Percentiles rank a stretch among this genome's conserved stretches.
Evolutionary conservation across 2,888 invertebrate species (phyloP).

Genomic region (Rosalia funebris): DNA sequence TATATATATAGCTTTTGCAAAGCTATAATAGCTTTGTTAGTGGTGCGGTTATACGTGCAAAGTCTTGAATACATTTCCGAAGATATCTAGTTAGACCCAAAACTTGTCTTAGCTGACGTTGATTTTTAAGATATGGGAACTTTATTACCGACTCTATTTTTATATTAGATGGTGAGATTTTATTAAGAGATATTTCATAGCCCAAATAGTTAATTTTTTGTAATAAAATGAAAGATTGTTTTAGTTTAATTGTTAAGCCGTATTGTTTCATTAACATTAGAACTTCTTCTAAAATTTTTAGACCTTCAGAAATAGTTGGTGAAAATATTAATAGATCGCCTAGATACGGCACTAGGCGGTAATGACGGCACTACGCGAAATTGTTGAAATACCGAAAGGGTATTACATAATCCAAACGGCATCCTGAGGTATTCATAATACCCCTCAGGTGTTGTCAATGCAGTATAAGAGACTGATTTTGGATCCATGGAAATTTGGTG

Average conservation of each 20-base stretch:
- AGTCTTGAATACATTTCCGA: too few species aligned
- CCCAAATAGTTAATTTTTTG: not conserved
- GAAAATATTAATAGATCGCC: not conserved
- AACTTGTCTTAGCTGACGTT: too few species aligned
- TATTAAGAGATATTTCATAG: too few species aligned
- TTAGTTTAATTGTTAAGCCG: not conserved
- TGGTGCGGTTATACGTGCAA: too few species aligned
- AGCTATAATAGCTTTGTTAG: too few species aligned
- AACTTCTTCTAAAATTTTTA: not conserved
- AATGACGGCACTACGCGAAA: not conserved
- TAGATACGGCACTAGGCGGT: not conserved
- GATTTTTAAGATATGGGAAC: too few species aligned
- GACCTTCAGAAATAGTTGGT: not conserved
- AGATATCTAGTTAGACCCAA: too few species aligned
- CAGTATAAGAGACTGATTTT: not conserved
- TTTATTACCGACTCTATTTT: too few species aligned
- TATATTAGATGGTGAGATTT: too few species aligned
- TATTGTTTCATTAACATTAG: not conserved
- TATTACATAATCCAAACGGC: slow-evolving; percentile 5
- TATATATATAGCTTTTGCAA: too few species aligned
- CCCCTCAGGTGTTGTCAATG: not conserved
- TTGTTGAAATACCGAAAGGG: not conserved
- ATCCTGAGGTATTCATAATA: not conserved
- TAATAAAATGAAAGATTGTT: not conserved
- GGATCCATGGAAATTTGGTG: slow-evolving; percentile 4